Conservation (phyloP, 1,140 invertebrate species). For the Dermatophagoides farinae region DNA sequence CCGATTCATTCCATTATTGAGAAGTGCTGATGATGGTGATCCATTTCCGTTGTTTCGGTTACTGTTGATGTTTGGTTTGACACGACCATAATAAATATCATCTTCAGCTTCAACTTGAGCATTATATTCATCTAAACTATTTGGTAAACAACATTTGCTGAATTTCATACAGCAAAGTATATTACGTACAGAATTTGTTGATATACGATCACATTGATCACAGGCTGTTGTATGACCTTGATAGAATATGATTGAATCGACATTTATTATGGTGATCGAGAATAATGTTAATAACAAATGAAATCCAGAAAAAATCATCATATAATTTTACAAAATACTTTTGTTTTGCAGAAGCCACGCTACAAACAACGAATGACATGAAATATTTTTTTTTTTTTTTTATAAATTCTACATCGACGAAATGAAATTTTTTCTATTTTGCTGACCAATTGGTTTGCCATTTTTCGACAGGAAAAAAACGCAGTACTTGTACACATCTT, state of each 20-base stretch:
- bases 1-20: not conserved
- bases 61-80: not conserved
- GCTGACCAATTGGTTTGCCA: no score
- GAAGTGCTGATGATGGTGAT: not conserved
- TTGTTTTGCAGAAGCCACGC: no score
- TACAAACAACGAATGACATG: no score
- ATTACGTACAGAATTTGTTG: constrained; percentile 10
- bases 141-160: constrained; percentile 8
- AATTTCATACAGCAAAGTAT: constrained; percentile 2
- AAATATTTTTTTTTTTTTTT: no score
- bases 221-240: constrained; percentile 6
- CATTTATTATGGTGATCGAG: no score
- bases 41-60: not conserved
- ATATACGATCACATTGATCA: constrained; percentile 3
- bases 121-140: constrained; percentile 7
- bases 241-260: not conserved
- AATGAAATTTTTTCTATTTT: no score
- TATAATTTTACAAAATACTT: no score
- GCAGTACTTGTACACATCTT: no score
- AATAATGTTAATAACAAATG: no score
- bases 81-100: not conserved
- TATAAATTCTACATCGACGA: no score
- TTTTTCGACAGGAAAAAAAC: no score
- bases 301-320: no score
- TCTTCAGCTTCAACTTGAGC: not conserved